Evolutionary conservation across 2,888 invertebrate species (phyloP), one percentile per base, ranked within the genome.

Genomic region (Chouioia cunea): DNA sequence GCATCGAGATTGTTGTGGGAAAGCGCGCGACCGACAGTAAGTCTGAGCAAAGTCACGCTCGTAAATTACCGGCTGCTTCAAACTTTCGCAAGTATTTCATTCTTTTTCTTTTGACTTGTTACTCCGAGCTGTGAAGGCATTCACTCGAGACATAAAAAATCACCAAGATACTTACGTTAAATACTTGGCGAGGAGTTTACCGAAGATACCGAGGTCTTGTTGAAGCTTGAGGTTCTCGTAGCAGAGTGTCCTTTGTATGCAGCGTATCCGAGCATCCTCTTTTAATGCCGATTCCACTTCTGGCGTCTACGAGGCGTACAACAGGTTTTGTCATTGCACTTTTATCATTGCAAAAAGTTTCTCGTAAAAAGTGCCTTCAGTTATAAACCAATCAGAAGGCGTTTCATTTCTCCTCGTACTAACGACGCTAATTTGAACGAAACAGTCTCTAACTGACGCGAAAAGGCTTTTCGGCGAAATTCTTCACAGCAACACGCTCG

Each of bases 161-260:
- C 15, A 10, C 16, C n/a, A n/a, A n/a, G n/a, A 46, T 16, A 65
- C 83, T 80, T 62, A 85, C 85, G 81, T 85, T 64, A 84, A 78
- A 76, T 82, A 82, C 62, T 80, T 81, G 8, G 81, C 84, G 18
- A 85, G 69, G 59, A 79, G 63, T 71, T 77, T 78, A 27, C 83
- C 84, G 59, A 74, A 54, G 16, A 60, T 22, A 1, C 85, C 85
- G 50, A 85, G 75, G 62, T 84, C 79, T 58, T 77, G 73, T 20
- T 76, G 68, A 15, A 85, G 77, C 54, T 79, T 81, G 18, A 77
- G 80, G 76, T 82, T 85, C 67, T 85, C 82, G 23, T 80, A 74
- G 72, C 85, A 85, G 15, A 84, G 77, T 2, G 81, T 81, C 63
- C 80, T 78, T 70, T 85, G 85, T 60, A 85, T 82, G 70, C 85